Evolutionary conservation across 2,113 vertebrate species (phyloP).

Genomic region (Halichoeres trimaculatus): DNA sequence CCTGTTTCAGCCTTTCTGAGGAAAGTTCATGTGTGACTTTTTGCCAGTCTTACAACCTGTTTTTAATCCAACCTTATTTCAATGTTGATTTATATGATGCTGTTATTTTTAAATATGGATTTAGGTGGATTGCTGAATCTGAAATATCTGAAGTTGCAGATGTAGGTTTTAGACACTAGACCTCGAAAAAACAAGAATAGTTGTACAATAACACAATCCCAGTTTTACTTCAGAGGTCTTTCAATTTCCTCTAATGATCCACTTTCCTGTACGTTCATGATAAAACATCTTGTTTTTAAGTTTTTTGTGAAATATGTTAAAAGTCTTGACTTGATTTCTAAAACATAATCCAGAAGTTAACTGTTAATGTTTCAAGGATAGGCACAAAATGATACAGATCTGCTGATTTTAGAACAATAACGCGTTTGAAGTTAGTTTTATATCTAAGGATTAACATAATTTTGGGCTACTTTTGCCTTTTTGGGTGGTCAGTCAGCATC

Average conservation of each 20-base stretch:
- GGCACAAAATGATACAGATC: too few relatives aligned
- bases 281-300: not conserved
- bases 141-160: not conserved
- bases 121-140: not conserved
- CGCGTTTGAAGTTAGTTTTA: too few relatives aligned
- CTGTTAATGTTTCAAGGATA: too few relatives aligned
- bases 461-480: too few relatives aligned
- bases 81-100: not conserved
- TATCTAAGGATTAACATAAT: too few relatives aligned
- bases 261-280: too few relatives aligned
- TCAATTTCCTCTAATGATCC: not conserved
- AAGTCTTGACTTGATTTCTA: too few relatives aligned
- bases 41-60: not conserved
- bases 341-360: too few relatives aligned
- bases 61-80: not conserved
- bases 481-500: too few relatives aligned
- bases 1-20: not conserved
- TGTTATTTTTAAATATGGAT: not conserved
- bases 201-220: not conserved
- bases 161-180: not conserved
- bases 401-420: too few relatives aligned
- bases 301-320: too few relatives aligned
- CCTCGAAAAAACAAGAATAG: not conserved
- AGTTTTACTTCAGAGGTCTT: not conserved
- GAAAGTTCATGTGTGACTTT: not conserved